These are phyloP conservation scores for Pyralis farinalis DNA, from an alignment of 2,888 invertebrate species.

Conservation along the genomic window DNA sequence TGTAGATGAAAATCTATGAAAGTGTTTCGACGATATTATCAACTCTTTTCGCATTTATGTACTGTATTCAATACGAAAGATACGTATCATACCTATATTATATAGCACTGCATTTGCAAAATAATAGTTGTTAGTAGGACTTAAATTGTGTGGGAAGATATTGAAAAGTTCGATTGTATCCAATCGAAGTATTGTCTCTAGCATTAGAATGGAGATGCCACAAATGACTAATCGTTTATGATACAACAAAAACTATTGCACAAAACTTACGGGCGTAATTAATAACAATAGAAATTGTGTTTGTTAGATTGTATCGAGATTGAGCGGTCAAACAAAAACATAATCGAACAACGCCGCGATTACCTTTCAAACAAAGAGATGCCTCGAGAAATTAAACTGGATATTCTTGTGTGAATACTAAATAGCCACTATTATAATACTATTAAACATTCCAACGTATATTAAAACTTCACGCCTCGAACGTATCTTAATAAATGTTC, in stretches of 20 bases:
- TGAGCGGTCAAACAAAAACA: constrained; percentile 5
- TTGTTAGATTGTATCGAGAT: constrained; percentile 3
- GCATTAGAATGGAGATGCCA: background rate
- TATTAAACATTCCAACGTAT: background rate
- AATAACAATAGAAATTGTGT: constrained; percentile 10
- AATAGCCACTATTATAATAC: background rate
- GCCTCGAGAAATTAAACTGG: background rate
- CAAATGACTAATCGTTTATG: constrained; percentile 8
- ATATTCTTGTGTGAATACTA: background rate
- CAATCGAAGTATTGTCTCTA: background rate
- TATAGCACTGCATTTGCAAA: background rate
- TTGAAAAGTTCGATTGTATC: background rate
- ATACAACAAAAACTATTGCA: constrained; percentile 6
- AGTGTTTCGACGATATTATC: too few species aligned
- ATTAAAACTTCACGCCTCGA: background rate
- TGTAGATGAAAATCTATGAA: too few species aligned
- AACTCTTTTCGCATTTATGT: too few species aligned
- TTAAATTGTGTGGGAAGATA: background rate
- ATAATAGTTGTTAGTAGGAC: background rate
- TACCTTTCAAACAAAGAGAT: constrained; percentile 3
- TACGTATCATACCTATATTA: too few species aligned
- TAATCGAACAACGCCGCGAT: constrained; percentile 1
- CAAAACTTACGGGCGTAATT: constrained; percentile 8
- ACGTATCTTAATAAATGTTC: constrained; percentile 1
- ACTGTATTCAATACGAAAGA: too few species aligned